Conservation (phyloP, 1,140 invertebrate genomes). For the Drosophila sp. region DNA sequence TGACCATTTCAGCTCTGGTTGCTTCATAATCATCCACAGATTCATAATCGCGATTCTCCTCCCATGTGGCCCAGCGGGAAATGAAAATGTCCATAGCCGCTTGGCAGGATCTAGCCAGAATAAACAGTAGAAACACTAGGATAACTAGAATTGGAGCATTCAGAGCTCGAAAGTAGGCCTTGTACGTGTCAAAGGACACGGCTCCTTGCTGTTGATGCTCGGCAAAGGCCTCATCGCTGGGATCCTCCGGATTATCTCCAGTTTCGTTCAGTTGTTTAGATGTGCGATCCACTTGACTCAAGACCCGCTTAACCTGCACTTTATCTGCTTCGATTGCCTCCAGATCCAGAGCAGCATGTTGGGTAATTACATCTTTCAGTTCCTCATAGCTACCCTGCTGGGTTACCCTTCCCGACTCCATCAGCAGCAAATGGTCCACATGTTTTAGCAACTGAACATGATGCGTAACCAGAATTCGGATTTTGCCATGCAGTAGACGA, state of each 20-base stretch:
- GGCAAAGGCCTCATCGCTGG: conserved; percentile 42
- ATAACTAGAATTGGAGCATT: conserved; percentile 85
- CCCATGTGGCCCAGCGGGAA: conserved; percentile 85
- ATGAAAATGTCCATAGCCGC: conserved; percentile 91
- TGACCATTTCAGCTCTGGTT: conserved; percentile 50
- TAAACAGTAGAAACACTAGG: conserved; percentile 85
- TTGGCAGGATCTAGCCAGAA: conserved; percentile 87
- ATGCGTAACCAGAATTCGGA: conserved; percentile 92
- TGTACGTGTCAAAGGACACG: conserved; percentile 85
- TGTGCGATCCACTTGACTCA: conserved; percentile 60
- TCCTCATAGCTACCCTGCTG: conserved; percentile 78
- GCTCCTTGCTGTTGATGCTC: conserved; percentile 82
- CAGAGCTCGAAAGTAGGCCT: conserved; percentile 88
- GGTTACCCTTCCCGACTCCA: conserved; percentile 84
- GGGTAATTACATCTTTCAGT: conserved; percentile 60
- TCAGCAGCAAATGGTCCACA: conserved; percentile 88
- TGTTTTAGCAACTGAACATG: conserved; percentile 92
- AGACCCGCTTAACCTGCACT: conserved; percentile 54
- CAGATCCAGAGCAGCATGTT: conserved; percentile 56
- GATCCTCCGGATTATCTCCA: neutral
- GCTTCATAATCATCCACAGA: conserved; percentile 29
- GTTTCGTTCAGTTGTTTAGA: conserved; percentile 47
- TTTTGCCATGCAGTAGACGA: conserved; percentile 88
- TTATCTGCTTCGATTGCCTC: conserved; percentile 66
- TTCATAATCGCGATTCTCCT: conserved; percentile 50